A percentile compares a stretch with the other conserved stretches of the same genome.
Conservation (phyloP, 2,797 vertebrate species). For the Sebastes minor region DNA sequence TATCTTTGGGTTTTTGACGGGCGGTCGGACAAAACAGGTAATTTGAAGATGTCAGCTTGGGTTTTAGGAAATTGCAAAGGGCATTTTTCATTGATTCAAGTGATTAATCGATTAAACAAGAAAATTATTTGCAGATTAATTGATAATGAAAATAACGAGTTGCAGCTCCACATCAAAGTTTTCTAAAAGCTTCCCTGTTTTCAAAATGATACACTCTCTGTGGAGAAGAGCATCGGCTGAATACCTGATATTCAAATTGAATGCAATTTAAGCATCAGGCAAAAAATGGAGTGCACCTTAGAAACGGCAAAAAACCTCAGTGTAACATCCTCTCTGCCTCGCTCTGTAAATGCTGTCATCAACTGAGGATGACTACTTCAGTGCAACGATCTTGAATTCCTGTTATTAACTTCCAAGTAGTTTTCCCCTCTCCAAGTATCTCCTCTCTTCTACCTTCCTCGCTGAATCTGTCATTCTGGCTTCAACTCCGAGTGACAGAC, state of each 20-base stretch:
- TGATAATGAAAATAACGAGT: no score
- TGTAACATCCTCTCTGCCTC: neutral
- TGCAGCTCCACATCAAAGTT: neutral
- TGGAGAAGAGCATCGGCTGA: neutral
- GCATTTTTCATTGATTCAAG: neutral
- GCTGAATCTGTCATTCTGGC: constrained; percentile 49
- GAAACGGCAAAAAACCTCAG: constrained; percentile 1
- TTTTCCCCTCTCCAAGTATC: neutral
- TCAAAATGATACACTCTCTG: neutral
- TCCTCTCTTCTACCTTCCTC: constrained; percentile 18
- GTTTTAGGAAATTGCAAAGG: neutral
- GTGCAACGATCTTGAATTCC: constrained; percentile 19
- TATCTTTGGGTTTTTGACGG: neutral
- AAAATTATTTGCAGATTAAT: neutral
- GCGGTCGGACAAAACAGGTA: no score
- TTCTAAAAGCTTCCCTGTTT: neutral
- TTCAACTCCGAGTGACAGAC: constrained; percentile 44
- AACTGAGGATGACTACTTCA: constrained; percentile 10
- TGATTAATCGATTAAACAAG: neutral
- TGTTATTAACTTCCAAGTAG: constrained; percentile 46
- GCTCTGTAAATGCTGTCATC: neutral
- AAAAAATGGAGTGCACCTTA: constrained; percentile 10
- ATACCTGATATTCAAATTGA: neutral
- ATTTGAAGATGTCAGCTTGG: neutral
- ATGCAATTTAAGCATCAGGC: neutral